These are phyloP conservation scores for Noctua fimbriata DNA, from an alignment of 2,888 invertebrate species.

Conservation along the genomic window DNA sequence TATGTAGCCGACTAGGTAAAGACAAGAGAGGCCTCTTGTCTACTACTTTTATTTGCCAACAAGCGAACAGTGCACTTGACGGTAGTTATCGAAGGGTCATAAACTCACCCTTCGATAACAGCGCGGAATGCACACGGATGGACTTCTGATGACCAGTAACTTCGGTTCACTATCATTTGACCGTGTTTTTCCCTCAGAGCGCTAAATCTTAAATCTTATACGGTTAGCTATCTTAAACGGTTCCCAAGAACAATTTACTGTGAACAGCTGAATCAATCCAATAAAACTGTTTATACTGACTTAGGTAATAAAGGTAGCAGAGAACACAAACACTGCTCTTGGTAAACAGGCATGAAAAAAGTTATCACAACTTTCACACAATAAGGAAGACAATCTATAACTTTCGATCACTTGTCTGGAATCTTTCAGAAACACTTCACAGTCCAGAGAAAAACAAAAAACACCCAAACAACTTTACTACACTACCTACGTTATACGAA, in stretches of 20 bases:
- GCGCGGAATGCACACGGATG: neutral
- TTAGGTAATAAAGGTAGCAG: neutral
- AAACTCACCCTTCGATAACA: neutral
- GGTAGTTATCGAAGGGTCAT: no score
- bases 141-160: neutral
- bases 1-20: neutral
- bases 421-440: constrained; percentile 11
- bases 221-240: neutral
- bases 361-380: neutral
- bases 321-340: neutral
- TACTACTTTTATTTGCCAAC: neutral
- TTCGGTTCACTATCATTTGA: neutral
- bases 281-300: neutral
- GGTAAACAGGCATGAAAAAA: neutral
- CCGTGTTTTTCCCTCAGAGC: neutral
- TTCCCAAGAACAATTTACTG: constrained; percentile 2
- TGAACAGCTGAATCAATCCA: constrained; percentile 8
- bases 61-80: neutral
- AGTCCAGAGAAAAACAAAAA: constrained; percentile 11
- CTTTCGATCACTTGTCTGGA: constrained; percentile 1
- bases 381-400: neutral
- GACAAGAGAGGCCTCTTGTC: neutral
- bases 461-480: neutral
- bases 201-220: neutral
- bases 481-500: constrained; percentile 18